These are phyloP conservation scores for zebrafish (Danio rerio) DNA, from an alignment of 2,113 vertebrate genomes.

Conservation along the genomic window DNA sequence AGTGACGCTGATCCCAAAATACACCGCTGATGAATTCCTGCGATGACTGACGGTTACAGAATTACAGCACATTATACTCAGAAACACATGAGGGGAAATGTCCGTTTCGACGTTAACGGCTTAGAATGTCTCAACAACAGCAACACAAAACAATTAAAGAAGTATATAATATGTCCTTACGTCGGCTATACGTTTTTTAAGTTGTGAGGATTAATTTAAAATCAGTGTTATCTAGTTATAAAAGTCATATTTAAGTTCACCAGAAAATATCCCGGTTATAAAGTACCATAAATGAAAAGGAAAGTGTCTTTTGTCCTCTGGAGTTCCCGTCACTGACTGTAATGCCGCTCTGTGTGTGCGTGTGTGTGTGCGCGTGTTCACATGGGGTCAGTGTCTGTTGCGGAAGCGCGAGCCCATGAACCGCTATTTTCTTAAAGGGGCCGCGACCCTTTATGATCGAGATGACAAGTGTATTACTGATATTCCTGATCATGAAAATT, in stretches of 20 bases:
- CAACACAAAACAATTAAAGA: too few relatives aligned
- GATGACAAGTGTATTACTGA: too few relatives aligned
- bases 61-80: slow-evolving; percentile 25
- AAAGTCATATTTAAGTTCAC: neutral
- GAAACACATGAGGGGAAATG: neutral
- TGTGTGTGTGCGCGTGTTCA: slow-evolving; percentile 37
- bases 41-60: neutral
- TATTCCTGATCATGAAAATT: too few relatives aligned
- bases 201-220: neutral
- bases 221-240: neutral
- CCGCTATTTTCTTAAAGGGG: slow-evolving; percentile 70
- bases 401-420: slow-evolving; percentile 49
- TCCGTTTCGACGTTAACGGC: neutral
- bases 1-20: slow-evolving; percentile 43
- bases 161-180: too few relatives aligned
- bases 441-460: slow-evolving; percentile 28
- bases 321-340: slow-evolving; percentile 50
- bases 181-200: neutral
- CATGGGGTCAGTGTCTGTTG: slow-evolving; percentile 51
- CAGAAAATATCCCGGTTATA: neutral
- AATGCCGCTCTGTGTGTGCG: neutral
- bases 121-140: too few relatives aligned
- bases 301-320: slow-evolving; percentile 43
- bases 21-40: slow-evolving; percentile 20
- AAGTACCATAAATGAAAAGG: slow-evolving; percentile 5